These are phyloP conservation scores for Rhopilema esculentum DNA, from an alignment of 30 jellyfish, hydroid and myxozoan genomes.

Conservation along the genomic window DNA sequence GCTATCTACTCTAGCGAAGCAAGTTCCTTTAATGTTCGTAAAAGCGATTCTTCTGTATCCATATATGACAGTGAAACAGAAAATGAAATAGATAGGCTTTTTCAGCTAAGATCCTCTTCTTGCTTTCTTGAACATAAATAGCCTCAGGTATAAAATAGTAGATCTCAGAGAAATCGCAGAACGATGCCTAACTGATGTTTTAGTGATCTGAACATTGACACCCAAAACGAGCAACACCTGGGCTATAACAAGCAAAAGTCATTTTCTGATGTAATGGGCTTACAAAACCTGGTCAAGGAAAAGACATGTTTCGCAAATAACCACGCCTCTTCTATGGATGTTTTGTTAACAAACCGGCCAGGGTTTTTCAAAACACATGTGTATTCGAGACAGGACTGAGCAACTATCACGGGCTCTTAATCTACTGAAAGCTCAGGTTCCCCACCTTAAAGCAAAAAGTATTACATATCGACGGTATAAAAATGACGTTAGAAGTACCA, in stretches of 20 bases:
- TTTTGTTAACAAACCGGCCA: conserved; percentile 30
- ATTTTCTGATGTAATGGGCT: background rate
- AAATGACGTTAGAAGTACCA: background rate
- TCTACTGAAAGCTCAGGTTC: conserved; percentile 20
- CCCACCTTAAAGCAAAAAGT: conserved; percentile 3
- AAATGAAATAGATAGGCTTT: conserved; percentile 21
- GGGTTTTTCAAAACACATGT: conserved; percentile 22
- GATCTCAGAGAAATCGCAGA: conserved; percentile 15
- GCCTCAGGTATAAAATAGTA: conserved; percentile 24
- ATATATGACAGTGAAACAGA: background rate
- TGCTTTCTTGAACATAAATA: conserved; percentile 10
- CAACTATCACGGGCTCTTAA: conserved; percentile 26
- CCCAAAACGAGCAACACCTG: no score
- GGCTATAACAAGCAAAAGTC: no score
- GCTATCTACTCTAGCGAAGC: no score
- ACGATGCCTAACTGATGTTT: conserved; percentile 32
- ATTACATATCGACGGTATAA: conserved; percentile 19
- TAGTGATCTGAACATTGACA: no score
- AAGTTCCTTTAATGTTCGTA: no score
- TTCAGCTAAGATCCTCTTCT: conserved; percentile 7
- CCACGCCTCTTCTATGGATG: conserved; percentile 24
- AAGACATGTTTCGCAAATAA: background rate
- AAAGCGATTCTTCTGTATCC: no score
- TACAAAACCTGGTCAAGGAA: background rate
- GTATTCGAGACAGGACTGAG: conserved; percentile 51